Percentiles rank a stretch among this genome's conserved stretches.
These are phyloP conservation scores for Peromyscus nudipes DNA, from an alignment of 2,797 vertebrate species.

Conservation along the genomic window DNA sequence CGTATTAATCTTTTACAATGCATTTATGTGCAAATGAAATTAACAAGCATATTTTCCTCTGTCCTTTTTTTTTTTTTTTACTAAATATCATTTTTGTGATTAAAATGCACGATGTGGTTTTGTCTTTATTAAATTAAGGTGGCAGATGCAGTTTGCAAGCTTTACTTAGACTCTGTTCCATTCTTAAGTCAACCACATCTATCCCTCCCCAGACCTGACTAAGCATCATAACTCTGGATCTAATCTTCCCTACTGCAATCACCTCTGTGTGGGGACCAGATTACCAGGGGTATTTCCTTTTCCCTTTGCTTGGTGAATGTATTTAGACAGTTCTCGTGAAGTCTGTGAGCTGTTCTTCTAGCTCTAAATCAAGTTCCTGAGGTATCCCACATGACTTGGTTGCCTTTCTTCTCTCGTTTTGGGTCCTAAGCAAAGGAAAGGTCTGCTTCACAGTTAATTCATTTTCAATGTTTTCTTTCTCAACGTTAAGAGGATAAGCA, in stretches of 20 bases:
- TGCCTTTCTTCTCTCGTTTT: not conserved
- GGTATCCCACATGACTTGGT: not conserved
- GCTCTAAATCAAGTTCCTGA: not conserved
- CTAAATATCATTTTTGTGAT: not conserved
- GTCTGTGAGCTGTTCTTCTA: fast-evolving
- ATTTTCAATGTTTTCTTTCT: not conserved
- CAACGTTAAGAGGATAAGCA: not conserved
- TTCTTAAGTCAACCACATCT: not conserved
- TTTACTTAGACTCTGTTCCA: not conserved
- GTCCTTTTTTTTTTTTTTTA: not conserved
- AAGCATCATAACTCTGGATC: too few species aligned
- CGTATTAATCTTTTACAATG: not conserved
- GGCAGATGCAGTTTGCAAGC: not conserved
- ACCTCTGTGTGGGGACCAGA: not conserved
- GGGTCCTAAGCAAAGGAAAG: not conserved
- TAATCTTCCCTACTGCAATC: fast-evolving
- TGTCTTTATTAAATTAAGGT: not conserved
- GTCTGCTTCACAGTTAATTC: not conserved
- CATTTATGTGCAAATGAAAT: not conserved
- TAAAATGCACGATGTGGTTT: not conserved
- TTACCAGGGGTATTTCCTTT: not conserved
- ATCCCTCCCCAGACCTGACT: fast-evolving
- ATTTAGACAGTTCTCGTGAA: not conserved
- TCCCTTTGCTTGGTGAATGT: not conserved
- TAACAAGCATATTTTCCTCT: not conserved